A percentile compares a stretch with the other conserved stretches of the same genome.
Evolutionary conservation across 2,797 vertebrate genomes (phyloP).

Genomic region (Paedocypris micromegethes): DNA sequence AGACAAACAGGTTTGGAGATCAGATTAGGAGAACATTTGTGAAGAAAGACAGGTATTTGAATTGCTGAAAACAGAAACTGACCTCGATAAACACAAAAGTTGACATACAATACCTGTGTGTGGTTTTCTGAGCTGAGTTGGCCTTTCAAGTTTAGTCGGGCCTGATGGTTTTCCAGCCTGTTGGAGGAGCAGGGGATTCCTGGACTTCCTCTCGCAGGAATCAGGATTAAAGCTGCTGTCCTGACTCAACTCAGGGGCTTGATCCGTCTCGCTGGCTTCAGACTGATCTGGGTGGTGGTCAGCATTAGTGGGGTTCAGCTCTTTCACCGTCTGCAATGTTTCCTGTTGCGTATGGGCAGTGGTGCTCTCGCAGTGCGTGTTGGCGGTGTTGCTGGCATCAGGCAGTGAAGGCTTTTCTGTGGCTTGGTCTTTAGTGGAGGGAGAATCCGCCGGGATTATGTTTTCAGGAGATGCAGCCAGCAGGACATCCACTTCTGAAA

Average conservation of each 20-base stretch:
- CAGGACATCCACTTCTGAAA: conserved; percentile 82
- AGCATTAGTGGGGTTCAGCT: conserved; percentile 39
- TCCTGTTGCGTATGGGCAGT: conserved; percentile 65
- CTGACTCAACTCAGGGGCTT: conserved; percentile 55
- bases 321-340: conserved; percentile 47
- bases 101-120: conserved; percentile 66
- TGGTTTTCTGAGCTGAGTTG: conserved; percentile 70
- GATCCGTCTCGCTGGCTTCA: conserved; percentile 64
- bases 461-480: conserved; percentile 64
- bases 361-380: conserved; percentile 45
- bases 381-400: conserved; percentile 49
- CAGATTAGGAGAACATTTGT: background rate
- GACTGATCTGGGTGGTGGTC: conserved; percentile 45
- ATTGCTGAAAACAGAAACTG: background rate
- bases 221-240: conserved; percentile 64
- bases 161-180: conserved; percentile 58
- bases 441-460: conserved; percentile 66
- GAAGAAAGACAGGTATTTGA: background rate
- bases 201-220: conserved; percentile 57
- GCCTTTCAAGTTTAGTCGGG: conserved; percentile 66
- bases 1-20: conserved; percentile 16
- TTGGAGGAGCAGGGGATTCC: conserved; percentile 59
- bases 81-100: too few relatives aligned
- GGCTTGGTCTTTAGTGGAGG: conserved; percentile 70
- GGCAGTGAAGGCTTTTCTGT: conserved; percentile 59